Conservation (phyloP, 2,113 vertebrate species). For the Lucifuga dentata region DNA sequence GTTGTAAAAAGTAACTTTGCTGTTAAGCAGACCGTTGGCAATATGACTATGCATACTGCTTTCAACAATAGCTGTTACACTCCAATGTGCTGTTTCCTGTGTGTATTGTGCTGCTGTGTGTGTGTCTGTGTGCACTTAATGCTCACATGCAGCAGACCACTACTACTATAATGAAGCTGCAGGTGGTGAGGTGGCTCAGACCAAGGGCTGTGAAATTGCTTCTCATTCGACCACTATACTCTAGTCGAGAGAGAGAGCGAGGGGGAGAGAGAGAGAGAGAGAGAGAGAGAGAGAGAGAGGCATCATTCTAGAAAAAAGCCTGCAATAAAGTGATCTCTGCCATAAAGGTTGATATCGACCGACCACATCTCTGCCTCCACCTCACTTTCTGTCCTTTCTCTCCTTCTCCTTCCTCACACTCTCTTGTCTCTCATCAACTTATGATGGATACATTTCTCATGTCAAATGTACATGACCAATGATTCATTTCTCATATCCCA, state of each 20-base stretch:
- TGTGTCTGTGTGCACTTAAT: slow-evolving; percentile 31
- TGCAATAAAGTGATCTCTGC: slow-evolving; percentile 5
- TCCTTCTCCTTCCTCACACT: slow-evolving; percentile 22
- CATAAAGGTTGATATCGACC: slow-evolving; percentile 15
- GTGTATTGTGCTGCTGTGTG: no score
- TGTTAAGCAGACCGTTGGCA: slow-evolving; percentile 27
- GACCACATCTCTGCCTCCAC: slow-evolving; percentile 7
- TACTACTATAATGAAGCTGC: slow-evolving; percentile 53
- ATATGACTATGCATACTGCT: slow-evolving; percentile 20
- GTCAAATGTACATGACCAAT: slow-evolving; percentile 41
- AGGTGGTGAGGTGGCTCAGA: slow-evolving; percentile 56
- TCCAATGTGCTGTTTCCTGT: background rate
- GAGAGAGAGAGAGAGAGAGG: background rate
- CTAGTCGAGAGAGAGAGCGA: slow-evolving; percentile 5
- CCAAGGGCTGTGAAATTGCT: slow-evolving; percentile 74
- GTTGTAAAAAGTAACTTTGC: slow-evolving; percentile 24
- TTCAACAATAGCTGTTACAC: slow-evolving; percentile 26
- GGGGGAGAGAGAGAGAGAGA: slow-evolving; percentile 12
- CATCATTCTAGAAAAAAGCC: no score
- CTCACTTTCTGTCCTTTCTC: slow-evolving; percentile 17
- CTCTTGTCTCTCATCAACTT: slow-evolving; percentile 24
- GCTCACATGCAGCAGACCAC: slow-evolving; percentile 13
- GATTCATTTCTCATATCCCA: slow-evolving; percentile 44
- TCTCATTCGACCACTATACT: slow-evolving; percentile 53
- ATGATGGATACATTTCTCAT: slow-evolving; percentile 35